Evolutionary conservation across 2,888 invertebrate genomes (phyloP).

Genomic region (Gasteruption jaculator): DNA sequence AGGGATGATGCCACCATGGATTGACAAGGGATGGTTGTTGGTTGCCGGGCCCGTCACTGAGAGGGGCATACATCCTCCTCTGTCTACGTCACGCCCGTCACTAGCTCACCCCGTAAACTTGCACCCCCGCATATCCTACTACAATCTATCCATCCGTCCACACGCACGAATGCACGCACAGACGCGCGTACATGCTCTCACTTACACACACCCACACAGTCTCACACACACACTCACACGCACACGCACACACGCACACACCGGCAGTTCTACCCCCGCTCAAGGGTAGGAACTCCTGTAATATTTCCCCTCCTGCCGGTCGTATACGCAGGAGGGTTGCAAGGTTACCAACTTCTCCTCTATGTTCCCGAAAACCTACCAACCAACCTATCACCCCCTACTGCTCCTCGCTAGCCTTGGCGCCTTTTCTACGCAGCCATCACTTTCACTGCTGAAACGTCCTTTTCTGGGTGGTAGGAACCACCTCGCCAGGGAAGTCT

Average conservation of each 20-base stretch:
- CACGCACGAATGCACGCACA: too few relatives aligned
- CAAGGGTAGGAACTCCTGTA: slow-evolving; percentile 26
- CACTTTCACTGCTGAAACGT: slow-evolving; percentile 40
- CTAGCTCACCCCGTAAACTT: slow-evolving; percentile 43
- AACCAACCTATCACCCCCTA: slow-evolving; percentile 1
- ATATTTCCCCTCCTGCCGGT: slow-evolving; percentile 39
- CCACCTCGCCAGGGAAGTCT: too few relatives aligned
- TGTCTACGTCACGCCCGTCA: slow-evolving; percentile 51
- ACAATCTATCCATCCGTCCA: slow-evolving; percentile 33
- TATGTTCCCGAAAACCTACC: slow-evolving; percentile 12
- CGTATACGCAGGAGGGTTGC: slow-evolving; percentile 43
- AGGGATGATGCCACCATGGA: slow-evolving; percentile 50
- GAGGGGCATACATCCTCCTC: slow-evolving; percentile 51
- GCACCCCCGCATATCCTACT: slow-evolving; percentile 37
- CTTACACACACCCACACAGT: slow-evolving; percentile 31
- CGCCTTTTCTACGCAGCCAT: slow-evolving; percentile 35
- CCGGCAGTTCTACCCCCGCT: slow-evolving; percentile 18
- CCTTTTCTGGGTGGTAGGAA: too few relatives aligned
- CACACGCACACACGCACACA: too few relatives aligned
- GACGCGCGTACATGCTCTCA: too few relatives aligned
- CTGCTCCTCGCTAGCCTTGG: slow-evolving; percentile 17
- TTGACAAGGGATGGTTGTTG: slow-evolving; percentile 47
- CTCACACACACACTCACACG: too few relatives aligned
- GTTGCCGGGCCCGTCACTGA: slow-evolving; percentile 47
- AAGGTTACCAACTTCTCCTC: slow-evolving; percentile 43